Percentiles rank a stretch among this genome's conserved stretches.
Evolutionary conservation across 2,113 vertebrate species (phyloP).

Genomic region (Anarhynchus alexandrinus): DNA sequence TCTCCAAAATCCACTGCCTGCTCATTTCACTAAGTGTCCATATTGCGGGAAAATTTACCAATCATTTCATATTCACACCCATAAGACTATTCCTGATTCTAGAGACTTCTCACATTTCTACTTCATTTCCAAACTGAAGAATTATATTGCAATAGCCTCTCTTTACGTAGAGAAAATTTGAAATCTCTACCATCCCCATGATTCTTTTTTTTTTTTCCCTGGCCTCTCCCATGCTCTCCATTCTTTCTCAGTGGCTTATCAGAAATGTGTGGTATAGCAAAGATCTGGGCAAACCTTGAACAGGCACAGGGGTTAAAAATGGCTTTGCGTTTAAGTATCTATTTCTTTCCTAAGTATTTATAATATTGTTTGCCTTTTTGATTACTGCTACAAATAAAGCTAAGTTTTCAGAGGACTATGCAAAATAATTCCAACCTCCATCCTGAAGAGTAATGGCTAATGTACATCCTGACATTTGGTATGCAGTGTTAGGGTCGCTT

Average conservation of each 20-base stretch:
- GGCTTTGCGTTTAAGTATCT: neutral
- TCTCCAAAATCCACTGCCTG: neutral
- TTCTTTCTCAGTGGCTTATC: neutral
- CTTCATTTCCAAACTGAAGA: neutral
- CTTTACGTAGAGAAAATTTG: neutral
- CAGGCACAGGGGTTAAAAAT: neutral
- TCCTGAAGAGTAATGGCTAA: neutral
- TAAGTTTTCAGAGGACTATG: neutral
- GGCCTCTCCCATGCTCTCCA: neutral
- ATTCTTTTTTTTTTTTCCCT: neutral
- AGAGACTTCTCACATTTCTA: neutral
- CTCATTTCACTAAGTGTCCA: neutral
- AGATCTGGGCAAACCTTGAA: neutral
- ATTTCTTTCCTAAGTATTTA: neutral
- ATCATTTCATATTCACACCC: neutral
- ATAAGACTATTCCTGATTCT: neutral
- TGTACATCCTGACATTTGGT: neutral
- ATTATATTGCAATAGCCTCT: neutral
- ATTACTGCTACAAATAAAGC: neutral
- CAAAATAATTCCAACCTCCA: neutral
- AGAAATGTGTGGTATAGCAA: neutral
- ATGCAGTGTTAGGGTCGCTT: neutral
- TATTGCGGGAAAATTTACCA: neutral
- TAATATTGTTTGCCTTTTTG: neutral
- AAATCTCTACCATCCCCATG: neutral